Evolutionary conservation across 2,888 invertebrate species (phyloP).

Genomic region (Polydrusus tereticollis): DNA sequence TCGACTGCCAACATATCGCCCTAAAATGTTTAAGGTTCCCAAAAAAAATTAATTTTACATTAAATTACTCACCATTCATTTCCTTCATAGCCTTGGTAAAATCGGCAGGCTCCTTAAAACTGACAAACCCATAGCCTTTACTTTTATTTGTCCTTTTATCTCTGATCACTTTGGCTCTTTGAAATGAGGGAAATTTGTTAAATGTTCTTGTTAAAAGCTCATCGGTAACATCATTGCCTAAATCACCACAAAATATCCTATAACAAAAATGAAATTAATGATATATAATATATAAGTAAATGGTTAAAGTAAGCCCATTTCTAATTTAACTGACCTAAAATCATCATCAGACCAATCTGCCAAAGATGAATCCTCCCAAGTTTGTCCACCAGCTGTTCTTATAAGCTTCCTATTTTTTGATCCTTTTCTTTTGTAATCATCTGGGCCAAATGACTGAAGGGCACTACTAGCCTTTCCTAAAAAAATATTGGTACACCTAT

Average conservation of each 20-base stretch:
- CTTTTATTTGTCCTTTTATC: conserved; percentile 98
- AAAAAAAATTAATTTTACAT: neutral
- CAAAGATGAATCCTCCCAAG: conserved; percentile 96
- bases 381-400: conserved; percentile 92
- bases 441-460: conserved; percentile 71
- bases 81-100: conserved; percentile 99
- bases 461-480: conserved; percentile 70
- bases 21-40: conserved; percentile 66
- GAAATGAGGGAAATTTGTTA: conserved; percentile 93
- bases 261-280: too few relatives aligned
- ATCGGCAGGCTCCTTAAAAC: conserved; percentile 97
- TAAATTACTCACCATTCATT: conserved; percentile 88
- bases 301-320: neutral
- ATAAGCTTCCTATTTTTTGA: conserved; percentile 77
- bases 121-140: conserved; percentile 98
- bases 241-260: conserved; percentile 97
- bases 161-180: conserved; percentile 93
- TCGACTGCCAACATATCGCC: conserved; percentile 97
- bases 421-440: conserved; percentile 67
- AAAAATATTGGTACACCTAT: too few relatives aligned
- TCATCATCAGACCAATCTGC: conserved; percentile 99
- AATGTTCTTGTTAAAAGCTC: conserved; percentile 97
- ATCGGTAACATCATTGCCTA: conserved; percentile 99
- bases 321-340: conserved; percentile 70
- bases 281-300: too few relatives aligned